Conservation (phyloP, 1,140 invertebrate species). For the Atta colombica region DNA sequence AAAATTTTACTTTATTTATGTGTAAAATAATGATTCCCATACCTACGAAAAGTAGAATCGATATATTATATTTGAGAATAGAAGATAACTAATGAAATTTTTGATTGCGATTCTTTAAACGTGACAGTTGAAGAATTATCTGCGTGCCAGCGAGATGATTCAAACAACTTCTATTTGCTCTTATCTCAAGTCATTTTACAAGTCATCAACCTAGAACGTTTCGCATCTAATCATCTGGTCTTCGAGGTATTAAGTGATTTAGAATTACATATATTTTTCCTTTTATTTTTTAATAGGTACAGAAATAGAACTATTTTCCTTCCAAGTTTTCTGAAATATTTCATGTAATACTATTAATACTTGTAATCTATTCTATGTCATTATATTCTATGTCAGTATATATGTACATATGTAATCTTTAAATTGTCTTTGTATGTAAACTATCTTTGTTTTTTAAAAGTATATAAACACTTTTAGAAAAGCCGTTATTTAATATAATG, state of each 20-base stretch:
- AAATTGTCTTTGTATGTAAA: neutral
- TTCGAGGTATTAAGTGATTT: neutral
- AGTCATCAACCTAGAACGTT: neutral
- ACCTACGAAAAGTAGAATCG: neutral
- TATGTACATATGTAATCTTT: too few relatives aligned
- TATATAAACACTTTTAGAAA: neutral
- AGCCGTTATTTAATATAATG: neutral
- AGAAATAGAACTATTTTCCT: neutral
- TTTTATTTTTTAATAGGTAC: neutral
- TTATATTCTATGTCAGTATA: neutral
- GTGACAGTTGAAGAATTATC: neutral
- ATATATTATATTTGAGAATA: neutral
- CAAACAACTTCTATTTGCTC: neutral
- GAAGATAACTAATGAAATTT: neutral
- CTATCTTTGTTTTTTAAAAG: neutral
- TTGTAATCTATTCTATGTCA: too few relatives aligned
- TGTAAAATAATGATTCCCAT: neutral
- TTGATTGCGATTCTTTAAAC: neutral
- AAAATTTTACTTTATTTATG: slow-evolving; percentile 12
- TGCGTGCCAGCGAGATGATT: slow-evolving; percentile 26
- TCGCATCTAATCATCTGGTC: neutral
- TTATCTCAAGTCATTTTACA: neutral
- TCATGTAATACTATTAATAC: neutral
- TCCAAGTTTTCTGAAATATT: neutral
- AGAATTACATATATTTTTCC: neutral